Evolutionary conservation across 2,888 invertebrate genomes (phyloP).

Genomic region (Girardia tigrina): DNA sequence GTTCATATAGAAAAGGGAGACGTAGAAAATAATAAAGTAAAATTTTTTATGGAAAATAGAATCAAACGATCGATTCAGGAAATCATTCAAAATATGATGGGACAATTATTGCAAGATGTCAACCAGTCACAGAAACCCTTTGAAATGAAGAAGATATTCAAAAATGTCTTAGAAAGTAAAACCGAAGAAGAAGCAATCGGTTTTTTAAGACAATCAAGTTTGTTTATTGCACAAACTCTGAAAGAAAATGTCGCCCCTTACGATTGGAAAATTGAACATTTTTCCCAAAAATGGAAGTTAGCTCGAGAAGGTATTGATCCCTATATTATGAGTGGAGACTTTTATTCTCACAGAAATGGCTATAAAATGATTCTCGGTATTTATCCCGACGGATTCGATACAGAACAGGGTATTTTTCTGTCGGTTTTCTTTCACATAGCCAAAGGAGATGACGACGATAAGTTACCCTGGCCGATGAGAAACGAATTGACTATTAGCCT

Average conservation of each 20-base stretch:
- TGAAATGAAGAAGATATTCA: slow-evolving; percentile 6
- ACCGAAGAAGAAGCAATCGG: background rate
- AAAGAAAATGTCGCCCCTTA: background rate
- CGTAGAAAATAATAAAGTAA: background rate
- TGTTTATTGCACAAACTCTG: background rate
- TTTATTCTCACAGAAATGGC: slow-evolving; percentile 4
- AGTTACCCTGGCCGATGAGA: background rate
- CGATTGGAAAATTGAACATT: background rate
- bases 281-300: slow-evolving; percentile 8
- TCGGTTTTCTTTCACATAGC: background rate
- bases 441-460: background rate
- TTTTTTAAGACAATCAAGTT: background rate
- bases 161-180: background rate
- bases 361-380: background rate
- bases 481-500: background rate
- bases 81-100: background rate
- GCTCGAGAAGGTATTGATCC: background rate
- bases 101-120: background rate
- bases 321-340: slow-evolving; percentile 14
- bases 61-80: too few relatives aligned
- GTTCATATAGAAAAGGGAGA: background rate
- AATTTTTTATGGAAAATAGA: too few relatives aligned
- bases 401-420: background rate
- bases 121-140: background rate
- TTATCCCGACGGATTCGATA: slow-evolving; percentile 13